Evolutionary conservation across 2,797 vertebrate genomes (phyloP), one percentile per base, ranked within the genome.

Genomic region (Salarias fasciatus): DNA sequence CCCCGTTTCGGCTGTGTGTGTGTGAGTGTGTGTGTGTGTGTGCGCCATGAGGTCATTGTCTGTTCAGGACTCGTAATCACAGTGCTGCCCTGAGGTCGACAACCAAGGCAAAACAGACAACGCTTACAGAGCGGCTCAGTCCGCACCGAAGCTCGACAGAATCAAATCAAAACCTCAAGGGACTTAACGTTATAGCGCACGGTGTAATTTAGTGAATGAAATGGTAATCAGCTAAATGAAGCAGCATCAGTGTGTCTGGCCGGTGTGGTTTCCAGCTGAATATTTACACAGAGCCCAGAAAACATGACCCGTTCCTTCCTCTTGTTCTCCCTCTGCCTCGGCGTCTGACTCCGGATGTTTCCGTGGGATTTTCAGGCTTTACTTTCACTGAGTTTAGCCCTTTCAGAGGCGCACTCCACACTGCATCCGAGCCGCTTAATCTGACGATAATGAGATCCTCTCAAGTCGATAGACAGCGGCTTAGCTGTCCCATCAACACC

Each of bases 371-470:
- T 65, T 3, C 5, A 46, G 30, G 46, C 66, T 80, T 77, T 52
- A 11, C 54, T 65, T 52, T 55, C 7, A 15, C 54, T 1, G 46
- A 37, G 29, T 69, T 60, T 44, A 53, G 45, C 41, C 33, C 53
- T 63, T 61, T 65, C 54, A n/a, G 48, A 29, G 43, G 38, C 53
- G 53, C 51, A 35, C 29, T 53, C 55, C 36, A 18, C 8, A 0
- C 54, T 50, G 38, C 63, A 45, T 10, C 53, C 44, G 52, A 73
- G 68, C 72, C 18, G 54, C 65, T 64, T 83, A 74, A 79, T 79
- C 79, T 81, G 63, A 60, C 55, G 43, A 69, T 70, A 83, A 84
- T 79, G 71, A 81, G 71, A 82, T 82, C 50, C 60, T 57, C 71
- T 75, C 57, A 53, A 69, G 52, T 63, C 43, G 59, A 81, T 73